Conservation (phyloP, 2,888 invertebrate genomes). For the Phymatocera aterrima region DNA sequence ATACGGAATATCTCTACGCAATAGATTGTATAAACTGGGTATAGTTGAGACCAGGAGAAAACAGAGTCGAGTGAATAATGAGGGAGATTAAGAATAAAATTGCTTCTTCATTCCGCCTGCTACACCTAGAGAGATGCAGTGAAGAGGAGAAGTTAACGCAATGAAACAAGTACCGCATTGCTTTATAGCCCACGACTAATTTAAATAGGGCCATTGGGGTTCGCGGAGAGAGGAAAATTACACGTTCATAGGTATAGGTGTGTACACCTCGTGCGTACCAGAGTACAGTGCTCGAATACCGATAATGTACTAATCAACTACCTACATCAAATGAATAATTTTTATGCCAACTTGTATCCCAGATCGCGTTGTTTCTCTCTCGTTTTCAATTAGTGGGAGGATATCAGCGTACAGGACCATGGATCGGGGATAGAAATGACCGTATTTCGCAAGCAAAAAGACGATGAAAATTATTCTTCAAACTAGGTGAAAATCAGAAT, state of each 20-base stretch:
- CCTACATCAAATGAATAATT: no score
- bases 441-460: no score
- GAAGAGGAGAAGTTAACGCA: not conserved
- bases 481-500: no score
- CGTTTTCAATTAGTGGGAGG: no score
- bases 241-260: conserved; percentile 12
- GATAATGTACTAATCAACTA: no score
- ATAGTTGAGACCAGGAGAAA: not conserved
- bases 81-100: conserved; percentile 7
- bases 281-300: not conserved
- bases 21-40: not conserved
- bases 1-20: not conserved
- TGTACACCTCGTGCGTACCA: not conserved
- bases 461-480: no score
- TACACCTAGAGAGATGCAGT: not conserved
- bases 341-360: no score
- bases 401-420: no score
- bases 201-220: conserved; percentile 10
- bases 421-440: no score
- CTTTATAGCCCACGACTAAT: not conserved
- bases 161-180: conserved; percentile 19
- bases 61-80: not conserved
- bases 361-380: no score
- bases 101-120: not conserved
- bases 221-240: not conserved